A percentile compares a stretch with the other conserved stretches of the same genome.
These are phyloP conservation scores for Lithobates sylvaticus DNA, from an alignment of 2,797 vertebrate species.

Conservation along the genomic window DNA sequence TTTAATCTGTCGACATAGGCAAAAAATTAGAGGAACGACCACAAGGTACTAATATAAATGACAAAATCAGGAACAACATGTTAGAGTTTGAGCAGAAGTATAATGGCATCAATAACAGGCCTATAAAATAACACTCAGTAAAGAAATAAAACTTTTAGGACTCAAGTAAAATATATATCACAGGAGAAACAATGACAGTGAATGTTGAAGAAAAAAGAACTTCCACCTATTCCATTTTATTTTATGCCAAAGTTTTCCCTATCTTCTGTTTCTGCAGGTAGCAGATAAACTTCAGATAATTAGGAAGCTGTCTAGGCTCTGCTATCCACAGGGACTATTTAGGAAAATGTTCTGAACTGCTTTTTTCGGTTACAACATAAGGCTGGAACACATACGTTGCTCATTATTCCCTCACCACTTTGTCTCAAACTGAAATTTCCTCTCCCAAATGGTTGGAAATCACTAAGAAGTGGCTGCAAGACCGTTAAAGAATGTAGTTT, in stretches of 20 bases:
- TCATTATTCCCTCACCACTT: slow-evolving; percentile 54
- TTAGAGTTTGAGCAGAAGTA: background rate
- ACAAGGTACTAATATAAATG: background rate
- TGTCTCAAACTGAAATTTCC: slow-evolving; percentile 38
- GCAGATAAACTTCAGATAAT: slow-evolving; percentile 51
- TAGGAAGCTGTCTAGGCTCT: slow-evolving; percentile 45
- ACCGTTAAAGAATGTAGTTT: background rate
- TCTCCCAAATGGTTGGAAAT: slow-evolving; percentile 39
- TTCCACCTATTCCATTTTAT: slow-evolving; percentile 28
- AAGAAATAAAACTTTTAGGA: background rate
- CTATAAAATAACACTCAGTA: background rate
- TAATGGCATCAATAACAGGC: slow-evolving; percentile 2
- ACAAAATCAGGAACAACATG: background rate
- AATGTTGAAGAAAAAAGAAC: background rate
- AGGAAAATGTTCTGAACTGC: slow-evolving; percentile 45
- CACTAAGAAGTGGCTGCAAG: slow-evolving; percentile 13
- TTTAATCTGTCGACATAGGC: too few relatives aligned
- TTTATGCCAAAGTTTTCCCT: background rate
- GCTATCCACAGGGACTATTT: slow-evolving; percentile 51
- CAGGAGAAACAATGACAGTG: background rate
- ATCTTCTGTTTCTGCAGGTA: slow-evolving; percentile 1
- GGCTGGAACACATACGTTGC: slow-evolving; percentile 38
- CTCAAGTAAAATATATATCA: background rate
- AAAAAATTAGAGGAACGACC: background rate
- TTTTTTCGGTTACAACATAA: slow-evolving; percentile 49